A percentile compares a stretch with the other conserved stretches of the same genome.
Conservation (phyloP, 1,140 invertebrate species). For the Arion vulgaris region DNA sequence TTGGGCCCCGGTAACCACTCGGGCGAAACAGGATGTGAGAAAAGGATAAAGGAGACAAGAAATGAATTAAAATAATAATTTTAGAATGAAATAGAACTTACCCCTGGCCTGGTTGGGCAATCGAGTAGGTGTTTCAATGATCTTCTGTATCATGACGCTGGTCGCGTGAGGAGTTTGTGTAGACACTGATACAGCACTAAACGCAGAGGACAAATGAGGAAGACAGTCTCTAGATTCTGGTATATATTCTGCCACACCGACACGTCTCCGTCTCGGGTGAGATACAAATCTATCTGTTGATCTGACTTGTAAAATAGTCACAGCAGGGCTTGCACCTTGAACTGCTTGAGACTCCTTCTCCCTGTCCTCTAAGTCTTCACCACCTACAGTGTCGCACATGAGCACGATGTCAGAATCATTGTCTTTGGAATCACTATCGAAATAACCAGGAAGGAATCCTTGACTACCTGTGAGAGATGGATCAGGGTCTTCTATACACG, state of each 20-base stretch:
- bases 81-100: too few relatives aligned
- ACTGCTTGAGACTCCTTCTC: background rate
- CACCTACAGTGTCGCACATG: background rate
- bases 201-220: background rate
- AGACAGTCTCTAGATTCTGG: background rate
- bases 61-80: too few relatives aligned
- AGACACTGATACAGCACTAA: background rate
- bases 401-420: slow-evolving; percentile 17
- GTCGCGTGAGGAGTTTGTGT: slow-evolving; percentile 28
- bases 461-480: background rate
- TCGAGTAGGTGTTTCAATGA: background rate
- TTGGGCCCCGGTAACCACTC: too few relatives aligned
- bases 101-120: slow-evolving; percentile 17
- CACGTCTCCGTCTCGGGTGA: background rate
- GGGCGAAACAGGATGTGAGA: too few relatives aligned
- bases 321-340: background rate
- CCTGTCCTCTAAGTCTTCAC: background rate
- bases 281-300: background rate
- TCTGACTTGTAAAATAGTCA: background rate
- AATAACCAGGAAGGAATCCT: slow-evolving; percentile 21
- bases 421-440: background rate
- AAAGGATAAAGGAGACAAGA: too few relatives aligned
- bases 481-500: background rate
- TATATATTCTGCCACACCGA: background rate
- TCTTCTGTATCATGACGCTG: background rate